Base-by-base conservation (phyloP, 2,113 vertebrate species). In the Pygathrix nemaeus region DNA sequence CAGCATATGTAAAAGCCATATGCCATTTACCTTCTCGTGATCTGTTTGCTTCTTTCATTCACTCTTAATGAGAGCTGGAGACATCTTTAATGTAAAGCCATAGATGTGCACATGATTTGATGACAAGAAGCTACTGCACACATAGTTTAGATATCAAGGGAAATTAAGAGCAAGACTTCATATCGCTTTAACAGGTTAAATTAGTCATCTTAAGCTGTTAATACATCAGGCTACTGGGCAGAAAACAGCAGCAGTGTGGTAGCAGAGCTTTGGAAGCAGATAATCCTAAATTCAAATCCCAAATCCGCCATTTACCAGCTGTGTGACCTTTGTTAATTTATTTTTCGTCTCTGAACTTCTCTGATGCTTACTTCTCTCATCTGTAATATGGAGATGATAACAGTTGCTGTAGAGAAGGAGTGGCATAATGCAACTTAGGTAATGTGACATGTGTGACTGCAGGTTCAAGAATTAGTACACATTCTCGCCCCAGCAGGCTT, bases 1-100 rank as follows among this genome's bases (percentile, higher is more conserved):
- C 66, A 76, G 6, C 14, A 12, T 20, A 7, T 72, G 10, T 66
- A 43, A 68, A 35, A 83, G n/a, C 82, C 43, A 8, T 38, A 40
- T 12, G 43, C 48, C 79, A 52, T 13, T 93, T 93, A 23, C 64
- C 59, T 43, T 87, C 79, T 85, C 45, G 0, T 81, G 32, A 55
- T 68, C 79, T 89, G n/a, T 43, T 72, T 75, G 21, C 50, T 93
- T 92, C 73, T 95, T 89, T 93, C 87, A 48, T 95, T 57, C 76
- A 92, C 38, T 94, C 68, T 94, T 94, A 80, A 86, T 94, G 90
- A 82, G 78, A 96, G 17, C 55, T 76, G 0, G 64, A 84, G 79
- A 93, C 81, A 68, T 30, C 75, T 88, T 87, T 97, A 82, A 61
- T 76, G 59, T 91, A 81, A 73, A 94, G 52, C 32, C 61, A 17